phyloP scores from a whole-genome alignment of 2,113 vertebrate genomes.

The Pan troglodytes region DNA sequence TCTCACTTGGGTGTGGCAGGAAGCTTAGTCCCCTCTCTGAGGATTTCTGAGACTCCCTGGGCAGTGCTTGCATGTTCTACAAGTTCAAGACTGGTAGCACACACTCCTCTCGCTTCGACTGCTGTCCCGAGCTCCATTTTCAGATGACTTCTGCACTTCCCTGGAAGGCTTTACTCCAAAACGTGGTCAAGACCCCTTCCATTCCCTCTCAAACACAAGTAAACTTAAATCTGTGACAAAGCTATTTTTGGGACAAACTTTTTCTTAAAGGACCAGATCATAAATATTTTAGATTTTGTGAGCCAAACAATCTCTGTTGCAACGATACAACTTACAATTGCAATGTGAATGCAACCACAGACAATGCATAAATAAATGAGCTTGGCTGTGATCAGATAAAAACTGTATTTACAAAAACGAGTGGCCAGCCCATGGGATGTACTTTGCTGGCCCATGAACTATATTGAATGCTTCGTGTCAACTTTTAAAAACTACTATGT shows the following conservation, averaged over 20 bases:
- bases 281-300: background rate
- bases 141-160: background rate
- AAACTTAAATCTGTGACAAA: background rate
- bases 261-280: background rate
- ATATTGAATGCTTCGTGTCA: background rate
- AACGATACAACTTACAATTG: background rate
- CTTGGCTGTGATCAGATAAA: background rate
- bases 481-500: background rate
- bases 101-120: too few relatives aligned
- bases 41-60: background rate
- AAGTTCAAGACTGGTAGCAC: background rate
- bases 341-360: background rate
- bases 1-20: background rate
- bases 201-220: background rate
- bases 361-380: background rate
- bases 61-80: background rate
- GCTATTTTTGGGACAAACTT: background rate
- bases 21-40: background rate
- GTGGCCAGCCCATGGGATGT: background rate
- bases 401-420: background rate
- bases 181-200: rapidly evolving
- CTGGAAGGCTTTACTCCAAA: background rate
- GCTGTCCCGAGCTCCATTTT: background rate
- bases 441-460: background rate
- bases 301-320: background rate